Evolutionary conservation across 2,113 vertebrate species (phyloP).

Genomic region (Anhinga rufa): DNA sequence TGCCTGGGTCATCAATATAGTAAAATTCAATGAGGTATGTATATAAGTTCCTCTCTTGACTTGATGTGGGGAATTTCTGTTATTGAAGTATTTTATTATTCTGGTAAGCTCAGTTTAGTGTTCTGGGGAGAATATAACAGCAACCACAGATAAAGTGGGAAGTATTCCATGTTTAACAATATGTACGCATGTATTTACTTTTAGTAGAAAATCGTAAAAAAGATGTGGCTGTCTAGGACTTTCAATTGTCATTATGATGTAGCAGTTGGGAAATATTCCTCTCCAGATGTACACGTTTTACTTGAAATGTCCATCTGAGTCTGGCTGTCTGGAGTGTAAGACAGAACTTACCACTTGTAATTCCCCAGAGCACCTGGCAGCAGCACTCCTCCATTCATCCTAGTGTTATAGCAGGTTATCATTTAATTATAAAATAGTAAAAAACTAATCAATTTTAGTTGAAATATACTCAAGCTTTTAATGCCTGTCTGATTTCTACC

Average conservation of each 20-base stretch:
- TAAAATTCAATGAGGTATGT: conserved; percentile 81
- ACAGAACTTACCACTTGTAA: neutral
- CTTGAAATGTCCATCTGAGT: neutral
- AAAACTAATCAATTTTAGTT: neutral
- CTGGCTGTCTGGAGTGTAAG: neutral
- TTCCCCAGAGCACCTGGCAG: neutral
- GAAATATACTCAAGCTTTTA: neutral
- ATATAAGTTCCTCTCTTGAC: neutral
- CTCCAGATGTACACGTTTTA: neutral
- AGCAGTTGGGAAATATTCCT: neutral
- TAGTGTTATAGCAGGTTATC: neutral
- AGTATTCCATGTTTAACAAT: neutral
- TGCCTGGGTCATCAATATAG: conserved; percentile 81
- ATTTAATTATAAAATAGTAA: neutral
- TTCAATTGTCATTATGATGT: neutral
- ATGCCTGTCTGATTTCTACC: neutral
- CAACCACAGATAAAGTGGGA: neutral
- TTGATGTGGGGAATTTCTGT: neutral
- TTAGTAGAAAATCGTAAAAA: neutral
- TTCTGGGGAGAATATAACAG: neutral
- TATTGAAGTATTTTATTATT: neutral
- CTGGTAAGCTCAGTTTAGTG: neutral
- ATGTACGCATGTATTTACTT: neutral
- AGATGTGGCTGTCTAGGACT: neutral
- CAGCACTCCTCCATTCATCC: neutral